Conservation (phyloP, 2,888 invertebrate genomes). For the Cinara cedri region DNA sequence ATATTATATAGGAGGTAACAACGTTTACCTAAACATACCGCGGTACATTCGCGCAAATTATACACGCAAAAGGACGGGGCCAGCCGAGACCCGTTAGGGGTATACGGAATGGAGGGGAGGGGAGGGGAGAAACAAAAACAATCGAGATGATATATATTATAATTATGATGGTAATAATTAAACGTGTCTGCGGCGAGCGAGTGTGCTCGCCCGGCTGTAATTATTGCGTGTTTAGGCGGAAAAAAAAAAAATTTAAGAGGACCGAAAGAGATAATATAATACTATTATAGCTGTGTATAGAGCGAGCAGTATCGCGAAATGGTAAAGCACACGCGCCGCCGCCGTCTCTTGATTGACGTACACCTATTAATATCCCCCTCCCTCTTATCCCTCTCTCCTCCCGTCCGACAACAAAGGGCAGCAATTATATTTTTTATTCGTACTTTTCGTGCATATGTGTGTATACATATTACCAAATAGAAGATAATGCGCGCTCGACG, state of each 20-base stretch:
- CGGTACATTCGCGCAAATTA: slow-evolving; percentile 12
- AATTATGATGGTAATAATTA: slow-evolving; percentile 28
- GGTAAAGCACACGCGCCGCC: slow-evolving; percentile 33
- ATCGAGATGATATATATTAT: not conserved
- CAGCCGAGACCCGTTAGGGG: slow-evolving; percentile 40
- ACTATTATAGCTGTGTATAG: not conserved
- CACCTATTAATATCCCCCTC: not conserved
- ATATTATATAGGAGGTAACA: not conserved
- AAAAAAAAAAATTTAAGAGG: not conserved
- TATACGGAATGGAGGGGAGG: too few relatives aligned
- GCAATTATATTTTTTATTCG: slow-evolving; percentile 8
- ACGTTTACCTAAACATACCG: too few relatives aligned
- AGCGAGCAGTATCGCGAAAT: slow-evolving; percentile 11
- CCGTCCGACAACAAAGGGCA: not conserved
- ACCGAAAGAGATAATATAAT: not conserved
- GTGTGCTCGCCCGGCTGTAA: slow-evolving; percentile 13
- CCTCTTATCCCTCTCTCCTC: too few relatives aligned
- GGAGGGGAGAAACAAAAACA: too few relatives aligned
- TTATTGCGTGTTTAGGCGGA: slow-evolving; percentile 20
- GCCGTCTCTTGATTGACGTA: not conserved
- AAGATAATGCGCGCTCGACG: not conserved
- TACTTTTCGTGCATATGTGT: not conserved
- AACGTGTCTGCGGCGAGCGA: slow-evolving; percentile 5
- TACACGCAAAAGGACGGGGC: not conserved
- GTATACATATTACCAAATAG: slow-evolving; percentile 1